phyloP scores from a whole-genome alignment of 2,888 invertebrate species.

The Drosophila algonquin region DNA sequence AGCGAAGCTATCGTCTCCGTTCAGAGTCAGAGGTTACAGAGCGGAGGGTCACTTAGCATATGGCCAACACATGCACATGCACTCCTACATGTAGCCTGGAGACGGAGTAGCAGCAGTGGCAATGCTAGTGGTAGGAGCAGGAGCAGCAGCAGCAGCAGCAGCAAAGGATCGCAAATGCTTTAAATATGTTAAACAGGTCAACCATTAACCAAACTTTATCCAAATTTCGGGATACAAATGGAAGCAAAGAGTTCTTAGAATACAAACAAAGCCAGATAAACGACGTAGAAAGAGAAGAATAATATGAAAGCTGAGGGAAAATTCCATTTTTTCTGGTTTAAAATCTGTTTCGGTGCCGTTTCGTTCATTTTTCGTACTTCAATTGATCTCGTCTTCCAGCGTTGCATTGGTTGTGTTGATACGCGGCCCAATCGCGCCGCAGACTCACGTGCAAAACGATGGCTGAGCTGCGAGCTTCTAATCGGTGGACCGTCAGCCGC shows the following conservation, averaged over 20 bases:
- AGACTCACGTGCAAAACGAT: not conserved
- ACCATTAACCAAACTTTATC: not conserved
- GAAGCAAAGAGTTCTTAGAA: not conserved
- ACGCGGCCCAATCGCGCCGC: not conserved
- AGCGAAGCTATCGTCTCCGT: slow-evolving; percentile 43
- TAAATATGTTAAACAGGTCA: slow-evolving; percentile 23
- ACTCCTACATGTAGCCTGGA: slow-evolving; percentile 10
- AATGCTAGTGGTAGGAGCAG: not conserved
- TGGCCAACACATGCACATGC: slow-evolving; percentile 65
- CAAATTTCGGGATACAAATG: not conserved
- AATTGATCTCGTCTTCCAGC: not conserved
- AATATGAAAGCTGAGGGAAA: too few relatives aligned
- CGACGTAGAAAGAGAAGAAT: not conserved
- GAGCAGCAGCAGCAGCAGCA: not conserved
- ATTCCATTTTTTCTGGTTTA: not conserved
- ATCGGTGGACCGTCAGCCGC: not conserved
- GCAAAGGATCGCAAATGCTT: slow-evolving; percentile 9
- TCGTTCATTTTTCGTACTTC: not conserved
- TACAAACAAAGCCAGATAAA: not conserved
- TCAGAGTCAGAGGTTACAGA: slow-evolving; percentile 12
- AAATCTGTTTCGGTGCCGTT: not conserved
- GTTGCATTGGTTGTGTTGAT: not conserved
- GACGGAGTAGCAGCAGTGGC: slow-evolving; percentile 17
- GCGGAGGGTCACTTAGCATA: slow-evolving; percentile 60
- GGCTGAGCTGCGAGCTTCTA: not conserved